Conservation (phyloP, 2,888 invertebrate genomes). For the Chirona hameri region DNA sequence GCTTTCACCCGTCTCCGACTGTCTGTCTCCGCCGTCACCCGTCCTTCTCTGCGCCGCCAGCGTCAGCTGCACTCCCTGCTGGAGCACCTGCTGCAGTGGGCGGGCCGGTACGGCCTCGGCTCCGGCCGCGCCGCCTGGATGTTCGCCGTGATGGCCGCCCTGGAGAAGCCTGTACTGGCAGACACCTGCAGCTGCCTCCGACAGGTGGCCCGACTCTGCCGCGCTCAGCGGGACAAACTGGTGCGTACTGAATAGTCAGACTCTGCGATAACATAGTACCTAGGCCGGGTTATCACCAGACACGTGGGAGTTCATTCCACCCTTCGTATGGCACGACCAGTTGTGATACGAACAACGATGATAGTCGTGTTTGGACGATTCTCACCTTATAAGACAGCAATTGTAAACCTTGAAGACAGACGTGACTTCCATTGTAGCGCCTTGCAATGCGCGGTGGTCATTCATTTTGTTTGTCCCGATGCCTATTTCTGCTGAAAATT, state of each 20-base stretch:
- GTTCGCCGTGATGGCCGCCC: slow-evolving; percentile 61
- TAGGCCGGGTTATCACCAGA: no score
- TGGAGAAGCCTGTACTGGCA: slow-evolving; percentile 63
- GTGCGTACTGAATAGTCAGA: not conserved
- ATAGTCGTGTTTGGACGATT: no score
- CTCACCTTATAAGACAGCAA: no score
- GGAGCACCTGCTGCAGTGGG: not conserved
- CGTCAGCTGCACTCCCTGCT: not conserved
- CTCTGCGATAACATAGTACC: no score
- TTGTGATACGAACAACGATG: no score
- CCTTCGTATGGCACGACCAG: no score
- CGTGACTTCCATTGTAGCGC: no score
- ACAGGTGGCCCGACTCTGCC: slow-evolving; percentile 60
- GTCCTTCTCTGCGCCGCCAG: not conserved
- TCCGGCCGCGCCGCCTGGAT: slow-evolving; percentile 62
- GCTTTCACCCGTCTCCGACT: not conserved
- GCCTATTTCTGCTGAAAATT: no score
- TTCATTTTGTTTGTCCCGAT: no score
- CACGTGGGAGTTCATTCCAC: no score
- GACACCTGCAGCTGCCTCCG: slow-evolving; percentile 63
- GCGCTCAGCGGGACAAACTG: slow-evolving; percentile 50
- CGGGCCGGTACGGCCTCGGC: slow-evolving; percentile 48
- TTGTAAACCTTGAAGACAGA: no score
- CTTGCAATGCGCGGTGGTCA: no score
- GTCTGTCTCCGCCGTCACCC: not conserved